phyloP scores from a whole-genome alignment of 2,888 invertebrate genomes.

The Baronia brevicornis region DNA sequence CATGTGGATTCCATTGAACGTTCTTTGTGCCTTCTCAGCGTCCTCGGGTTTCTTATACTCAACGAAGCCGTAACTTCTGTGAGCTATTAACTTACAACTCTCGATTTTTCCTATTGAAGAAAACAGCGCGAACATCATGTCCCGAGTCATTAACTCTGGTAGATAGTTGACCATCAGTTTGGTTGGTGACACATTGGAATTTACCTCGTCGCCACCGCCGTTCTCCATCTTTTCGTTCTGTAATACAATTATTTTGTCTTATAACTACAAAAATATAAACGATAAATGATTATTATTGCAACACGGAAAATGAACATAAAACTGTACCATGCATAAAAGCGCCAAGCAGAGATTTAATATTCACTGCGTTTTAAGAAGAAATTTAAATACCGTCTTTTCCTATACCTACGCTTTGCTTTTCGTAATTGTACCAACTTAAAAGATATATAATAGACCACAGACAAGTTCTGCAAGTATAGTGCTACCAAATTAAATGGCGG shows the following conservation, averaged over 20 bases:
- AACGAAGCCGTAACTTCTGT: conserved; percentile 70
- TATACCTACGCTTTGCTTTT: too few relatives aligned
- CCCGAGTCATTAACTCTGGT: conserved; percentile 72
- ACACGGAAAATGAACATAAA: conserved; percentile 63
- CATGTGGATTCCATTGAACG: conserved; percentile 71
- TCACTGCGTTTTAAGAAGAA: too few relatives aligned
- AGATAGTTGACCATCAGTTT: conserved; percentile 76
- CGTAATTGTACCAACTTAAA: too few relatives aligned
- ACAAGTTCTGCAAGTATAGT: too few relatives aligned
- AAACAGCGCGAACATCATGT: conserved; percentile 74
- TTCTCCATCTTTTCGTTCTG: conserved; percentile 62
- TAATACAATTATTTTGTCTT: conserved; percentile 58
- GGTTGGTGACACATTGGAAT: conserved; percentile 73
- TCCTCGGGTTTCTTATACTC: conserved; percentile 72
- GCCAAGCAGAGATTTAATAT: too few relatives aligned
- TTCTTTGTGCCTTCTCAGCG: conserved; percentile 70
- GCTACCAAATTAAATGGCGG: too few relatives aligned
- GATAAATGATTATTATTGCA: conserved; percentile 50
- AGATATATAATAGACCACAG: too few relatives aligned
- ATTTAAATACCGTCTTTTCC: too few relatives aligned
- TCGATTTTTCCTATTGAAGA: conserved; percentile 73
- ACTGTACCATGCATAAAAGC: conserved; percentile 59
- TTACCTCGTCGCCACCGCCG: conserved; percentile 75
- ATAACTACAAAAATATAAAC: conserved; percentile 61
- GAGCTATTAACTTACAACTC: conserved; percentile 69